Percentiles rank a stretch among this genome's conserved stretches.
Conservation (phyloP, 1,140 invertebrate species). For the Reticulitermes speratus region DNA sequence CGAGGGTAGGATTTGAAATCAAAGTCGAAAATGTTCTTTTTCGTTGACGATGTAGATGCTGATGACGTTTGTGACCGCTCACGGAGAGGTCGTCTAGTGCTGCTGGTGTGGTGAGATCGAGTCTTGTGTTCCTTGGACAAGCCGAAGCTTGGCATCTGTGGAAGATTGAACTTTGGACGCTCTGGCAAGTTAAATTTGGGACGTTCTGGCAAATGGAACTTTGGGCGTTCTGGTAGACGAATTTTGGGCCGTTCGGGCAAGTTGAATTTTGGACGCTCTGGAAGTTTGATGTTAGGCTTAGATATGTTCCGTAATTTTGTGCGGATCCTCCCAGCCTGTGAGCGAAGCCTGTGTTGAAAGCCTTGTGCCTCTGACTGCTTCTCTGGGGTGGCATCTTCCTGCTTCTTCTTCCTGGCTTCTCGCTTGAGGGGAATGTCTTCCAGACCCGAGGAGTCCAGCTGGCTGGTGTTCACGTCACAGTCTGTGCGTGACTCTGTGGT, state of each 20-base stretch:
- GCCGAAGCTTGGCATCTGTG: slow-evolving; percentile 60
- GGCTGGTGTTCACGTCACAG: slow-evolving; percentile 65
- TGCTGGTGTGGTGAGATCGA: slow-evolving; percentile 34
- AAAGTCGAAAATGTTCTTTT: slow-evolving; percentile 61
- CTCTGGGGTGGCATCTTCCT: slow-evolving; percentile 3
- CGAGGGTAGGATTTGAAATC: slow-evolving; percentile 74
- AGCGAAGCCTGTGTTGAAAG: slow-evolving; percentile 46
- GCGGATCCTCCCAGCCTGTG: slow-evolving; percentile 47
- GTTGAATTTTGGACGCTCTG: slow-evolving; percentile 38
- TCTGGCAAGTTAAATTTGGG: slow-evolving; percentile 50
- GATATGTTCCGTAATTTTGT: slow-evolving; percentile 47
- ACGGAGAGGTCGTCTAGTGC: slow-evolving; percentile 37
- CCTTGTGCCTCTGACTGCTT: slow-evolving; percentile 38
- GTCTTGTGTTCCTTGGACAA: slow-evolving; percentile 58
- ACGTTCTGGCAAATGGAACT: slow-evolving; percentile 51
- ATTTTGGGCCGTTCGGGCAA: slow-evolving; percentile 35
- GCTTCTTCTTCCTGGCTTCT: slow-evolving; percentile 53
- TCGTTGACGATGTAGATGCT: slow-evolving; percentile 49
- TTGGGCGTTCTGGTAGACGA: slow-evolving; percentile 47
- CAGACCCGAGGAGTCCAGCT: slow-evolving; percentile 62
- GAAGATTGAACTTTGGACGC: slow-evolving; percentile 58
- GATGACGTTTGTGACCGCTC: slow-evolving; percentile 43
- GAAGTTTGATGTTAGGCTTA: slow-evolving; percentile 44
- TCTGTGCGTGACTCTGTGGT: slow-evolving; percentile 59
- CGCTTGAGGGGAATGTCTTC: slow-evolving; percentile 62